phyloP scores from a whole-genome alignment of 2,888 invertebrate genomes.

The Synergus itoensis region DNA sequence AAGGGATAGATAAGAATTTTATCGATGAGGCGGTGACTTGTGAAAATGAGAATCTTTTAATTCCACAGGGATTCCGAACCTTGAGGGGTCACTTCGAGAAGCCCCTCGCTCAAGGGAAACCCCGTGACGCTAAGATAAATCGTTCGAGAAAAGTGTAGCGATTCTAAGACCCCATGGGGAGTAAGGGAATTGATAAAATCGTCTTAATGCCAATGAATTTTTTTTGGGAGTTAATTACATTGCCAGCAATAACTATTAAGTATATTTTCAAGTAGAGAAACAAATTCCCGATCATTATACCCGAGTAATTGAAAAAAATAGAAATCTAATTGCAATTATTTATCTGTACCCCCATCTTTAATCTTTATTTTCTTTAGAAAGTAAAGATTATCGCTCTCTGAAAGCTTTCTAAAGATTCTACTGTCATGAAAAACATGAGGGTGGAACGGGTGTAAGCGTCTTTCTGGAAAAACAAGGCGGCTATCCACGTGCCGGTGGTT shows the following conservation, averaged over 20 bases:
- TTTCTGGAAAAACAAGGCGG: constrained; percentile 40
- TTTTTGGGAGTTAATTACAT: neutral
- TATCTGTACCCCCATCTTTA: no score
- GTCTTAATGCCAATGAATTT: neutral
- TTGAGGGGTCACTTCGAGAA: constrained; percentile 48
- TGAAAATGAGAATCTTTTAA: constrained; percentile 65
- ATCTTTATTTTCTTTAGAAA: neutral
- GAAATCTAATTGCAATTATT: neutral
- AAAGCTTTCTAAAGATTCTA: constrained; percentile 24
- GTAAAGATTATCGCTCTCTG: neutral
- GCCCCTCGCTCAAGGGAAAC: constrained; percentile 49
- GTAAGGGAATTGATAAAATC: constrained; percentile 8
- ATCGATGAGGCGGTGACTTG: constrained; percentile 58
- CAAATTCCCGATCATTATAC: no score
- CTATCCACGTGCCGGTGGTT: constrained; percentile 39
- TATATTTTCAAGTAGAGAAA: no score
- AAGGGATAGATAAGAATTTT: constrained; percentile 52
- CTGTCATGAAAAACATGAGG: constrained; percentile 17
- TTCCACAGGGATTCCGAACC: constrained; percentile 56
- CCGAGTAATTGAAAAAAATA: no score
- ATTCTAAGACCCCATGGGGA: constrained; percentile 43
- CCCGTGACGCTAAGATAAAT: constrained; percentile 66
- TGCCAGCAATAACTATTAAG: neutral
- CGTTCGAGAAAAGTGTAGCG: constrained; percentile 62
- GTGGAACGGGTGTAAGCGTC: constrained; percentile 13